Evolutionary conservation across 92 coral and sea anemone species (phyloP).

Genomic region (Galaxea fascicularis): DNA sequence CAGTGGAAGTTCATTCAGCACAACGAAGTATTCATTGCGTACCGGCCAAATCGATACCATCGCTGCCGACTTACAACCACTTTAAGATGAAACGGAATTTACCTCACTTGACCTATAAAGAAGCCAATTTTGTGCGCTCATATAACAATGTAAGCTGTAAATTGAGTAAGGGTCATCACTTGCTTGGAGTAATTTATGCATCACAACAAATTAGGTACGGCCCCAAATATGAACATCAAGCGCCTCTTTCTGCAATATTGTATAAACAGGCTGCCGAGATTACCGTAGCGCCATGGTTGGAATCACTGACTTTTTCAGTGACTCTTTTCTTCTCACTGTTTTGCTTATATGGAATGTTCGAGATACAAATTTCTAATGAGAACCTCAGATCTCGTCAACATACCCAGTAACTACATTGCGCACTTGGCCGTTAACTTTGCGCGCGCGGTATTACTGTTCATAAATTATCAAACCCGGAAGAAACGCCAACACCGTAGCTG

Average conservation of each 20-base stretch:
- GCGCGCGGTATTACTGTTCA: not conserved
- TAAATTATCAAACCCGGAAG: constrained; percentile 23
- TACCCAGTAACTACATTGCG: not conserved
- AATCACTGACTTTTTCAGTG: constrained; percentile 14
- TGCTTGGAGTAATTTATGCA: constrained; percentile 9
- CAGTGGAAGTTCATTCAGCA: not conserved
- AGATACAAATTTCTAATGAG: not conserved
- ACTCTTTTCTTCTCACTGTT: constrained; percentile 1
- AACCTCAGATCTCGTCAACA: constrained; percentile 4
- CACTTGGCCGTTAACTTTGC: constrained; percentile 6
- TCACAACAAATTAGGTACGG: not conserved
- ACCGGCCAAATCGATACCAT: not conserved
- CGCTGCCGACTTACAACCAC: not conserved
- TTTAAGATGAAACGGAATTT: constrained; percentile 9
- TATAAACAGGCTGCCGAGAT: not conserved
- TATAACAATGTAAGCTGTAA: not conserved
- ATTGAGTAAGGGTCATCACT: not conserved
- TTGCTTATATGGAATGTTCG: not conserved
- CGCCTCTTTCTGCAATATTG: constrained; percentile 3
- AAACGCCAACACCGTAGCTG: not conserved
- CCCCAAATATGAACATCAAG: not conserved
- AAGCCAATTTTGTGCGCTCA: constrained; percentile 7
- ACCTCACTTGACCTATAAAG: constrained; percentile 12
- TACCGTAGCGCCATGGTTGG: not conserved
- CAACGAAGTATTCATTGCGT: not conserved